Base-by-base conservation (phyloP, 2,113 vertebrate genomes). In the Dryoscopus gambensis region DNA sequence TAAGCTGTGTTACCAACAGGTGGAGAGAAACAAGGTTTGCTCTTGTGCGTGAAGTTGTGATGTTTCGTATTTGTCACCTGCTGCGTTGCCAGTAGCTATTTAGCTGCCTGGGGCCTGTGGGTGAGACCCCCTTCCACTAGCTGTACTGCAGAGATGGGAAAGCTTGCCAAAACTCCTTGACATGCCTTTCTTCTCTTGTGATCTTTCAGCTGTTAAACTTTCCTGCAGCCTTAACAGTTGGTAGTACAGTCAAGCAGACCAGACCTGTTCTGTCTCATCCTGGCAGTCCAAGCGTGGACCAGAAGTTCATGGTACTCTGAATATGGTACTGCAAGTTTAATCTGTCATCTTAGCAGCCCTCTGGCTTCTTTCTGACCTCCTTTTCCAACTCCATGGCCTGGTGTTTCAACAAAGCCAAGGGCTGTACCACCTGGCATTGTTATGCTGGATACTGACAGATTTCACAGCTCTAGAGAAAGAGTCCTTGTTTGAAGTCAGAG, bases 361-460 rank as follows among this genome's bases (percentile, higher is more conserved):
- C 33, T 68, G 44, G 27, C 15, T 86, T 82, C 31, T 39, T 75
- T 55, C n/a, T 42, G 16, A 50, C 31, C 42, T 69, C 22, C 3
- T 71, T 82, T 82, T 44, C 39, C 35, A 70, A 4, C 16, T 56
- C 23, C 5, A 8, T 77, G 22, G 22, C 11, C 33, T 47, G 40
- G 21, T 75, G 40, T 52, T 89, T 47, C 30, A 37, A 40, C 15
- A 46, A 46, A 78, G 40, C 11, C 40, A 25, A 42, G 44, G 68
- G 52, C 31, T 50, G 11, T 22, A 15, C 15, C 0, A 0, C 25
- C 11, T 55, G 42, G 13, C 2, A 2, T 50, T 28, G 8, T 14
- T 19, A 3, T 9, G 7, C 18, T 60, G 28, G 17, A 7, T 46
- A 13, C 15, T 44, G 47, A 10, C 33, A 73, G 35, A 27, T 0